Evolutionary conservation across 2,113 vertebrate genomes (phyloP), one percentile per base, ranked within the genome.

Genomic region (Dipodomys stephensi): DNA sequence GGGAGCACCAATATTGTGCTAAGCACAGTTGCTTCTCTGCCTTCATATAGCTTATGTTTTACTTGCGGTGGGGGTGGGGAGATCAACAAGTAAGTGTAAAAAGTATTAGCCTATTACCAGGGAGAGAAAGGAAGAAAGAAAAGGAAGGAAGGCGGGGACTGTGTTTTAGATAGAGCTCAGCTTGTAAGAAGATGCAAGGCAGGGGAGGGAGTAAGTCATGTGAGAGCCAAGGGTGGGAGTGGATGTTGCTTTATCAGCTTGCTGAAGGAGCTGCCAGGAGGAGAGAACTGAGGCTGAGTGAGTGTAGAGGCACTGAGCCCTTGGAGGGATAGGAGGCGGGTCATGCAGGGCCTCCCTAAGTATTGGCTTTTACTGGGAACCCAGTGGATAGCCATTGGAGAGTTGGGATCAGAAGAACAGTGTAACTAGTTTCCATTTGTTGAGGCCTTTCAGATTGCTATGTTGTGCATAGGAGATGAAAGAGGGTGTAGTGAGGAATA

Each of bases 1-100:
- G 25, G 72, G 83, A 89, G 80, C 28, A 88, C 87, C n/a, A 88
- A 1, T 23, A 67, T 16, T 72, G 44, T 96, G 76, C 62, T 53
- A 90, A 30, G 25, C 35, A 64, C 30, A 80, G 39, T 86, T 88
- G 87, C 80, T 83, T 62, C 6, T 13, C 46, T 83, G 80, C 60
- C 15, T 39, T 77, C 23, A 3, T 44, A 16, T 32, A 35, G 15
- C 67, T 94, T 87, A 19, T 64, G 69, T 87, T 88, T 80, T 76
- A n/a, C 1, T 57, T 57, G 53, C 1, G 53, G 53, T 13, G 53
- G 53, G 53, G 53, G 46, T 7, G 30, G 39, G 6, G 78, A 81
- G 44, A 49, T 46, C 16, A 81, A 11, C 44, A 68, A 65, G 18
- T 44, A 39, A 13, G 28, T 77, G 49, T 49, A 12, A 49, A 49